Percentiles rank a stretch among this genome's conserved stretches.
Evolutionary conservation across 2,797 vertebrate genomes (phyloP).

Genomic region (Danio jaintianensis): DNA sequence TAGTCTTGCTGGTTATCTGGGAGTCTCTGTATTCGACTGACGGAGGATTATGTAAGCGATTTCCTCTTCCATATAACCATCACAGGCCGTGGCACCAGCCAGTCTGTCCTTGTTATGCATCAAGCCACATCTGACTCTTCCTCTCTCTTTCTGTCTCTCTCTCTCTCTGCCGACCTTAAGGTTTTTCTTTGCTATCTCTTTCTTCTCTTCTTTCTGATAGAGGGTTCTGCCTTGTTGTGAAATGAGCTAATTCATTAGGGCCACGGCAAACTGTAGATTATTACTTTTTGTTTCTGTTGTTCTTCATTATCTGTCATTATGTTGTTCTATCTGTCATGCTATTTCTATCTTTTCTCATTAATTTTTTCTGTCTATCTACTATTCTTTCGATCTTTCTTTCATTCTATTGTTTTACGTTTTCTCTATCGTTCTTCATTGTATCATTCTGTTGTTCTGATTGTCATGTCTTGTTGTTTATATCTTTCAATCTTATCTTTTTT

Average conservation of each 20-base stretch:
- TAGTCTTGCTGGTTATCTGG: slow-evolving; percentile 49
- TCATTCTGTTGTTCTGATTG: neutral
- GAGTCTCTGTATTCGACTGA: slow-evolving; percentile 49
- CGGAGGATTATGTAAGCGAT: slow-evolving; percentile 58
- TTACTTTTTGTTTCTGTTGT: no score
- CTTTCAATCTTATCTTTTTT: neutral
- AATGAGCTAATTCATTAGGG: slow-evolving; percentile 2
- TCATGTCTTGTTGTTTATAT: neutral
- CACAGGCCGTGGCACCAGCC: slow-evolving; percentile 59
- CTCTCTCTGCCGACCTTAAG: slow-evolving; percentile 49
- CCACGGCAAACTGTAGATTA: no score
- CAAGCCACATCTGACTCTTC: slow-evolving; percentile 24
- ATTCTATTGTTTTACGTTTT: no score
- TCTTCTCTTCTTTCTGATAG: slow-evolving; percentile 1
- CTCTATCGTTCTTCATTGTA: neutral
- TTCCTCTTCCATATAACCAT: slow-evolving; percentile 59
- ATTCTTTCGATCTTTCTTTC: no score
- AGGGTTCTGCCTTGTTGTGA: slow-evolving; percentile 17
- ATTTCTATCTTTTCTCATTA: no score
- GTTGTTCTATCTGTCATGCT: no score
- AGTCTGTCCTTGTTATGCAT: slow-evolving; percentile 56
- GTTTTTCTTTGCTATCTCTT: slow-evolving; percentile 42
- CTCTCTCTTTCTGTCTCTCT: slow-evolving; percentile 1
- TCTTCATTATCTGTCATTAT: no score
- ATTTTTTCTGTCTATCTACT: no score